Evolutionary conservation across 2,888 invertebrate genomes (phyloP).

Genomic region (Torymus aiolomorphi): DNA sequence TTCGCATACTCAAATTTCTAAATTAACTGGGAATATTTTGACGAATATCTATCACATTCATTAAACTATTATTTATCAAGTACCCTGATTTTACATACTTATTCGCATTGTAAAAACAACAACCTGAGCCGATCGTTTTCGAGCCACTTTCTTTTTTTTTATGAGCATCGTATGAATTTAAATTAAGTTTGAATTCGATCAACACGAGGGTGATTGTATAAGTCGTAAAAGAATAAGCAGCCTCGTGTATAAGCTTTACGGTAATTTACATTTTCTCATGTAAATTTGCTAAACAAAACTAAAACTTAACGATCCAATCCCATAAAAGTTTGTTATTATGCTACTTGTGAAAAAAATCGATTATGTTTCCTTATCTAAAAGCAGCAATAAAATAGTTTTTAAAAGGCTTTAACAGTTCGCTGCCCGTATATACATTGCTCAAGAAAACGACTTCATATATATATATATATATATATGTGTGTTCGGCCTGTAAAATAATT

Average conservation of each 20-base stretch:
- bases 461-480: no score
- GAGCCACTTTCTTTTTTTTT: constrained; percentile 36
- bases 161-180: constrained; percentile 27
- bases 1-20: no score
- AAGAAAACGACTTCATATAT: no score
- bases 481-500: no score
- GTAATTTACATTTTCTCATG: constrained; percentile 31
- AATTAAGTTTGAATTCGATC: constrained; percentile 34
- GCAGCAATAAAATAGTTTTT: neutral
- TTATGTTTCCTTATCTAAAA: neutral
- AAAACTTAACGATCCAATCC: neutral
- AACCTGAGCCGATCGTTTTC: neutral
- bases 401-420: no score
- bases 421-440: no score
- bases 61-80: no score
- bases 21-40: no score
- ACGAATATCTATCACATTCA: no score
- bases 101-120: no score
- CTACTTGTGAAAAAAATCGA: neutral
- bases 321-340: neutral
- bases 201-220: neutral
- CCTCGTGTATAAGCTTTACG: neutral
- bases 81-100: no score
- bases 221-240: neutral
- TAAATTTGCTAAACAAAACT: neutral